Evolutionary conservation across 2,888 invertebrate genomes (phyloP), one percentile per base, ranked within the genome.

Genomic region (Lypha dubia): DNA sequence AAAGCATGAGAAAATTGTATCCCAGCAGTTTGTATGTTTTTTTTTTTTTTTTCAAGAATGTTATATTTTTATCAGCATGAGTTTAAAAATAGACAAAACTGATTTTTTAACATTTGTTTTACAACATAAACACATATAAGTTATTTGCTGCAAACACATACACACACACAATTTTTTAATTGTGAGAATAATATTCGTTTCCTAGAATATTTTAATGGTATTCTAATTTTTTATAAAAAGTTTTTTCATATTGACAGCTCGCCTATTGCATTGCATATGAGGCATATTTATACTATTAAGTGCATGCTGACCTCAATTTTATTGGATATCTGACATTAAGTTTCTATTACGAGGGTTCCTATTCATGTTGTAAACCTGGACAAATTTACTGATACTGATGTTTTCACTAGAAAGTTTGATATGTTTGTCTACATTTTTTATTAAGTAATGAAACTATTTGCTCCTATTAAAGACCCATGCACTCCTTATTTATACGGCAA

Each of bases 271-370:
- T 71, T 71, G 22, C n/a, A 35, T 15, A 11, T 44, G 3, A 49
- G 32, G 22, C 13, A 63, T 74, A 63, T 63, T 71, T 44, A 44
- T 8, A 15, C 28, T 20, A 8, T 9, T 51, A 51, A 73, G 51
- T 62, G 49, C 62, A 62, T 74, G 51, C 49, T 62, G 38, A 62
- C 74, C 62, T 17, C 15, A 74, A 62, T 51, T 51, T 62, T 51
- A 51, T 51, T 15, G 17, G 35, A 35, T 35, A 35, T 22, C 35
- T 28, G 17, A 5, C 38, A 28, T 4, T 38, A 62, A 13, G 17
- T 49, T 49, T 15, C 4, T 28, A 20, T 24, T 53, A 53, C 51
- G 51, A 53, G 51, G 51, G 51, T 53, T 24, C 5, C 24, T 24
- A 13, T 53, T 51, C 8, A 46, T 17, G 17, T 8, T 17, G 17